phyloP scores from a whole-genome alignment of 2,113 vertebrate genomes.

The Gambusia affinis region DNA sequence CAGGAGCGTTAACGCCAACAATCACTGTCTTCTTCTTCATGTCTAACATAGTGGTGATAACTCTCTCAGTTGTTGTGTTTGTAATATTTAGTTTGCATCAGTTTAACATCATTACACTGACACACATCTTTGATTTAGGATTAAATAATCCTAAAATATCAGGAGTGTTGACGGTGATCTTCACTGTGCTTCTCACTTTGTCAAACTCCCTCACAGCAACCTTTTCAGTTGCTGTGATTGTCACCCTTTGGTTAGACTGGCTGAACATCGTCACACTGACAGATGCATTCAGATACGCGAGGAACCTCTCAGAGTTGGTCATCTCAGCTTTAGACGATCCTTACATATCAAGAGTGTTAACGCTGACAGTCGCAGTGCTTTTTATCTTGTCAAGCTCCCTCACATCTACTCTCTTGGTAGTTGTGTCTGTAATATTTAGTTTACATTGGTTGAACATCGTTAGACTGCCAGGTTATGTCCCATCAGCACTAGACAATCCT shows the following conservation, averaged over 20 bases:
- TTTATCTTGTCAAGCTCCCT: too few species aligned
- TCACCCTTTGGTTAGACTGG: not conserved
- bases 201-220: not conserved
- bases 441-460: not conserved
- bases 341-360: too few species aligned
- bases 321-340: not conserved
- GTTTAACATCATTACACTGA: not conserved
- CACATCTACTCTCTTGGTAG: not conserved
- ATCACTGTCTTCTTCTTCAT: not conserved
- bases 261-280: not conserved
- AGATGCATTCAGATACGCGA: not conserved
- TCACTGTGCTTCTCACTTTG: not conserved
- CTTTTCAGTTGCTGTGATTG: not conserved
- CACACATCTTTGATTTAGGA: not conserved
- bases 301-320: not conserved
- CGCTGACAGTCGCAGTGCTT: too few species aligned
- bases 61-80: not conserved
- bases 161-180: not conserved
- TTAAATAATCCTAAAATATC: not conserved
- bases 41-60: not conserved
- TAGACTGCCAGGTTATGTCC: not conserved
- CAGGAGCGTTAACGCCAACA: too few species aligned
- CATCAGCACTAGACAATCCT: not conserved
- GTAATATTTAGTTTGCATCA: not conserved
- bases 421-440: not conserved